Conservation (phyloP, 2,797 vertebrate species). For the Sebastolobus altivelis region DNA sequence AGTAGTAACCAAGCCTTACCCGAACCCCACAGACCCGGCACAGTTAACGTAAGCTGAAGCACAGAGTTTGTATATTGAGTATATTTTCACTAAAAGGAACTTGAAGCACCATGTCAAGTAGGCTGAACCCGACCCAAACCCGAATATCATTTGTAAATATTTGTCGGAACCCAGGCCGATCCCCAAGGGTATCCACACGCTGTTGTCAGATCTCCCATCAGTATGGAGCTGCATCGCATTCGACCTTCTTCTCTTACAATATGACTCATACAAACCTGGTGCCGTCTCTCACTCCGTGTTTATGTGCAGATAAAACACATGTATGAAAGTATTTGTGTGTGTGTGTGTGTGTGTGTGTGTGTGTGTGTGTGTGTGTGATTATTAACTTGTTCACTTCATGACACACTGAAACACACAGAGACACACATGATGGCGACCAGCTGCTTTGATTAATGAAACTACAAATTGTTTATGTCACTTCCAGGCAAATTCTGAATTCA, state of each 20-base stretch:
- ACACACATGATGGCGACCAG: background rate
- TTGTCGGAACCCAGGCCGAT: too few species aligned
- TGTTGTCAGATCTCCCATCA: background rate
- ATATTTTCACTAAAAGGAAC: background rate
- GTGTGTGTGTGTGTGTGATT: background rate
- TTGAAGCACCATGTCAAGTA: background rate
- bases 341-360: background rate
- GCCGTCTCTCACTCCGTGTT: constrained; percentile 11
- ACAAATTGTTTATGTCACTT: constrained; percentile 33
- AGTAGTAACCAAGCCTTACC: too few species aligned
- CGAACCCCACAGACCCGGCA: too few species aligned
- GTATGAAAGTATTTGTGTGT: too few species aligned
- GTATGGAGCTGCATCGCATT: background rate
- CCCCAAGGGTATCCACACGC: background rate
- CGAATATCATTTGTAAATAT: background rate
- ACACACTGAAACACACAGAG: background rate
- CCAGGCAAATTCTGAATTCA: constrained; percentile 10
- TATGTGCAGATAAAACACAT: constrained; percentile 10
- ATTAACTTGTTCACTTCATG: background rate
- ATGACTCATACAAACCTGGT: constrained; percentile 24
- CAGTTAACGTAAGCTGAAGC: background rate
- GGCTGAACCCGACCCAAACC: background rate
- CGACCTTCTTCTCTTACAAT: constrained; percentile 8
- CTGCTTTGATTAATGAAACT: constrained; percentile 26
- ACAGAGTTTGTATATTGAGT: background rate